These are phyloP conservation scores for Stenolophus ochropezus DNA, from an alignment of 2,888 invertebrate genomes.

Conservation along the genomic window DNA sequence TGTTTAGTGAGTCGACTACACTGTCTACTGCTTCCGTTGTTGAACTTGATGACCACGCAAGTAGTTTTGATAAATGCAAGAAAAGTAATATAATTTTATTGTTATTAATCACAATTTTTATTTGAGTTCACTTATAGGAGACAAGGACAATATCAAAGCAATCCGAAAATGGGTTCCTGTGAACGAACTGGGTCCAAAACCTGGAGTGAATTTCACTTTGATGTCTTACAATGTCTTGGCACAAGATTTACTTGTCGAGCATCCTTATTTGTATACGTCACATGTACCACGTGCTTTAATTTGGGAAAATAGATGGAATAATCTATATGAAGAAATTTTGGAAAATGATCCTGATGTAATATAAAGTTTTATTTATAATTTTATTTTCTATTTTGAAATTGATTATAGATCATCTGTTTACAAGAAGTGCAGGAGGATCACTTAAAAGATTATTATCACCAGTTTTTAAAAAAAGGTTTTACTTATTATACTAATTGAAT, in stretches of 20 bases:
- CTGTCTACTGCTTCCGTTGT: background rate
- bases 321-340: constrained; percentile 77
- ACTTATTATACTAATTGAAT: background rate
- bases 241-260: constrained; percentile 85
- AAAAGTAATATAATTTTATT: background rate
- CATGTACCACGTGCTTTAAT: constrained; percentile 77
- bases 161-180: constrained; percentile 59
- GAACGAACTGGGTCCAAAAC: background rate
- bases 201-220: constrained; percentile 78
- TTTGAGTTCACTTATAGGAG: background rate
- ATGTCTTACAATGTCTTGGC: constrained; percentile 93
- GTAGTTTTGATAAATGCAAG: background rate
- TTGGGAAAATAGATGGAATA: constrained; percentile 82
- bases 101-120: background rate
- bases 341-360: constrained; percentile 78
- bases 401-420: constrained; percentile 84
- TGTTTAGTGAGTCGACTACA: constrained; percentile 45
- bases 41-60: background rate
- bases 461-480: constrained; percentile 71
- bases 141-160: constrained; percentile 2
- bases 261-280: constrained; percentile 82
- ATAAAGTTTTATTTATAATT: background rate
- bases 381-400: constrained; percentile 6
- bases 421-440: constrained; percentile 94
- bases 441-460: constrained; percentile 76